Percentiles rank a stretch among this genome's conserved stretches.
Conservation (phyloP, 2,888 invertebrate genomes). For the Hermaeophaga mercurialis region DNA sequence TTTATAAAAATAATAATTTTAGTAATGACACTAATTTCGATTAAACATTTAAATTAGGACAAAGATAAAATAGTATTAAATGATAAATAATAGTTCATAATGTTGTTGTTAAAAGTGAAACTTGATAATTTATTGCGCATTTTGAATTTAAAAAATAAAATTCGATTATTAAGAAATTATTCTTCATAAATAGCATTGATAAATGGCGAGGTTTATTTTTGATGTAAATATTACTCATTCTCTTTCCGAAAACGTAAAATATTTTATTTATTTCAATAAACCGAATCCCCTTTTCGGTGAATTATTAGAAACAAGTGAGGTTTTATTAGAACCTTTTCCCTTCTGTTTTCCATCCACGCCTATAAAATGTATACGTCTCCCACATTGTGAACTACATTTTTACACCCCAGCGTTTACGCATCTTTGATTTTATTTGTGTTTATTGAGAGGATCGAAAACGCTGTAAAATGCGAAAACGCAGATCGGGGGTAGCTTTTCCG, state of each 20-base stretch:
- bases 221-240: no score
- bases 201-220: no score
- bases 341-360: no score
- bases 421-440: constrained; percentile 22
- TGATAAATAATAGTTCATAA: neutral
- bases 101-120: neutral
- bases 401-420: constrained; percentile 15
- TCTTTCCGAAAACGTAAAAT: no score
- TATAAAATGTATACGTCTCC: constrained; percentile 13
- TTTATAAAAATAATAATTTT: no score
- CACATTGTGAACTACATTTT: constrained; percentile 21
- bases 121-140: neutral
- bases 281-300: no score
- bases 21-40: no score
- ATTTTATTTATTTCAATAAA: no score
- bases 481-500: constrained; percentile 6
- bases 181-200: no score
- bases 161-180: no score
- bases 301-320: neutral
- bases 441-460: constrained; percentile 13
- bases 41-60: neutral
- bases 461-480: constrained; percentile 13
- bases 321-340: no score
- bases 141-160: no score
- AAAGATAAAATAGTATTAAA: neutral